Evolutionary conservation across 2,888 invertebrate species (phyloP), one percentile per base, ranked within the genome.

Genomic region (Villa cingulata): DNA sequence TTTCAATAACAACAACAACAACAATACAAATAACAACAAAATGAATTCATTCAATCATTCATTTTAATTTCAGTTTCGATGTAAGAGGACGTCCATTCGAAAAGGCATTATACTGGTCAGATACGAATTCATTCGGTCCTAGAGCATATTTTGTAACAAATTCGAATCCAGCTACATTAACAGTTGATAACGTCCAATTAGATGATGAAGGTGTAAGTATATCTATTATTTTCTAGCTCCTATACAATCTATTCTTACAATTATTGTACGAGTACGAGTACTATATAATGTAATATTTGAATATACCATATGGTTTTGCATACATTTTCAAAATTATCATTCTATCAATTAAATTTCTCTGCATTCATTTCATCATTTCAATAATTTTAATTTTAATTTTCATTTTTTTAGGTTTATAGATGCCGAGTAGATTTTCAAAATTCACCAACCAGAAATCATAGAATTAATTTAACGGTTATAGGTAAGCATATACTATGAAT

Each of bases 391-490:
- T 29, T 10, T 9, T 10, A 29, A 29, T 10, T 32, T 32, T 32
- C 23, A 23, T 23, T 23, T 23, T 23, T 7, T 37, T 58, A 68
- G 68, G 68, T 81, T 49, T 91, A 91, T 71, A 75, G 89, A 56
- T 91, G 91, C 68, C 75, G 91, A 53, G 90, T 91, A 32, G 90
- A 91, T 71, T 91, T 90, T 70, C 82, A 84, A 59, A 87, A 86
- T 62, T 85, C 88, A 10, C 88, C 89, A 29, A 89, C 90, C 15
- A 79, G 88, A 59, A 89, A 87, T 68, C 85, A 87, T 67, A 84
- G 86, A 62, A 86, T 90, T 66, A 83, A 86, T 65, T 78, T 91
- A 56, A 86, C 87, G 61, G 89, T 91, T 59, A 86, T 90, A 66
- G 88, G 91, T 91, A 72, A 82, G 83, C 76, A 74, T 14, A n/a